phyloP scores from a whole-genome alignment of 2,888 invertebrate species.

The Coelinius sp. region DNA sequence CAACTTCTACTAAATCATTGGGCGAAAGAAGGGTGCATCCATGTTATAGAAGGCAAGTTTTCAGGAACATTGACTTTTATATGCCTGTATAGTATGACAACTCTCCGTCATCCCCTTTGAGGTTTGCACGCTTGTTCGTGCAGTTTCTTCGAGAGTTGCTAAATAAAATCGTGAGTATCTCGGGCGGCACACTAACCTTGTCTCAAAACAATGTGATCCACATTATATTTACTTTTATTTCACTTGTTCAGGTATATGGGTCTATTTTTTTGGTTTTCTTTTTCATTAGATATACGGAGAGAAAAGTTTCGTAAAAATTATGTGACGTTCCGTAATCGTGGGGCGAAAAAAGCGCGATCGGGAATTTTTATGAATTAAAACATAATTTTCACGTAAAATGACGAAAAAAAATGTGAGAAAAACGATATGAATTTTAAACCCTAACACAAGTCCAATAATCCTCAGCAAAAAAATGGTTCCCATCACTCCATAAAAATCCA shows the following conservation, averaged over 20 bases:
- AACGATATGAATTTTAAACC: not conserved
- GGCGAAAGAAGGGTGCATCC: not conserved
- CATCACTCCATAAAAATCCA: slow-evolving; percentile 25
- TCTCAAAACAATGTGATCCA: slow-evolving; percentile 53
- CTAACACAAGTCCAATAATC: slow-evolving; percentile 19
- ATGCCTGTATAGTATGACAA: not conserved
- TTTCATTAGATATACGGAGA: too few species aligned
- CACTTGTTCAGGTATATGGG: too few species aligned
- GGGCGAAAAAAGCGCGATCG: too few species aligned
- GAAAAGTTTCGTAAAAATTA: too few species aligned
- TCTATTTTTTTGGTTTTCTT: too few species aligned
- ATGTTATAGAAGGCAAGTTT: not conserved
- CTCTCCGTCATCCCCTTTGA: not conserved
- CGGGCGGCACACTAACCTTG: slow-evolving; percentile 63
- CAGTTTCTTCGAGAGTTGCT: slow-evolving; percentile 44
- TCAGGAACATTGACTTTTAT: slow-evolving; percentile 39
- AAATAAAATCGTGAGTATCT: slow-evolving; percentile 47
- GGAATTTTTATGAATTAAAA: too few species aligned
- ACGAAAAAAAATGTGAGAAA: too few species aligned
- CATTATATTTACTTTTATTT: too few species aligned
- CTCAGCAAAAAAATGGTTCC: not conserved
- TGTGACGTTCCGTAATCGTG: too few species aligned
- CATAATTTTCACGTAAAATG: too few species aligned
- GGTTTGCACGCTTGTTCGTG: not conserved
- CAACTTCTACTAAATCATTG: slow-evolving; percentile 36